These are phyloP conservation scores for Eulithis testata DNA, from an alignment of 2,888 invertebrate genomes.

Conservation along the genomic window DNA sequence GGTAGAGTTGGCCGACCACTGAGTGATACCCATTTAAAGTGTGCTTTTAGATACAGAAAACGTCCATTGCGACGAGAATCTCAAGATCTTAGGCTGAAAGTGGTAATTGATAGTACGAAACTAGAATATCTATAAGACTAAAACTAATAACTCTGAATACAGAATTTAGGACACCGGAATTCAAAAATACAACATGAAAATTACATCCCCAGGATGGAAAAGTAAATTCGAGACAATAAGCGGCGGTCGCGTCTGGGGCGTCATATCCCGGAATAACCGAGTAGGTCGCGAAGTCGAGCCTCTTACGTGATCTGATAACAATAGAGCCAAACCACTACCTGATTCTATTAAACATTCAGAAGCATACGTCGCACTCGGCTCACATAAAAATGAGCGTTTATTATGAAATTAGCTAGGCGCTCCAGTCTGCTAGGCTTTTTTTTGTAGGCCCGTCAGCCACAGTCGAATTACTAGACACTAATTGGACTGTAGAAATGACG, in stretches of 20 bases:
- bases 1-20: too few relatives aligned
- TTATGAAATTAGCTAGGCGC: slow-evolving; percentile 81
- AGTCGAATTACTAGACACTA: slow-evolving; percentile 82
- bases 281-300: slow-evolving; percentile 63
- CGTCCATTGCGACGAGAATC: too few relatives aligned
- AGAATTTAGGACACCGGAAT: background rate
- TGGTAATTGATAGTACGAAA: too few relatives aligned
- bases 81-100: too few relatives aligned
- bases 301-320: slow-evolving; percentile 59
- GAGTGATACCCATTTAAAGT: too few relatives aligned
- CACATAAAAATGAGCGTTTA: slow-evolving; percentile 83
- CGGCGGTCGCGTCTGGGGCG: slow-evolving; percentile 66
- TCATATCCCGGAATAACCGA: slow-evolving; percentile 74
- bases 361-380: slow-evolving; percentile 68
- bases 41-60: too few relatives aligned
- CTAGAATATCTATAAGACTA: too few relatives aligned
- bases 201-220: slow-evolving; percentile 13
- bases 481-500: slow-evolving; percentile 83
- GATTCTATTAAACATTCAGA: slow-evolving; percentile 78
- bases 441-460: slow-evolving; percentile 74
- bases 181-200: slow-evolving; percentile 16
- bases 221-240: slow-evolving; percentile 56
- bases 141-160: background rate
- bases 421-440: slow-evolving; percentile 70
- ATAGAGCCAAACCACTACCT: slow-evolving; percentile 61